Evolutionary conservation across 2,888 invertebrate species (phyloP), one percentile per base, ranked within the genome.

Genomic region (Trichopoda pennipes): DNA sequence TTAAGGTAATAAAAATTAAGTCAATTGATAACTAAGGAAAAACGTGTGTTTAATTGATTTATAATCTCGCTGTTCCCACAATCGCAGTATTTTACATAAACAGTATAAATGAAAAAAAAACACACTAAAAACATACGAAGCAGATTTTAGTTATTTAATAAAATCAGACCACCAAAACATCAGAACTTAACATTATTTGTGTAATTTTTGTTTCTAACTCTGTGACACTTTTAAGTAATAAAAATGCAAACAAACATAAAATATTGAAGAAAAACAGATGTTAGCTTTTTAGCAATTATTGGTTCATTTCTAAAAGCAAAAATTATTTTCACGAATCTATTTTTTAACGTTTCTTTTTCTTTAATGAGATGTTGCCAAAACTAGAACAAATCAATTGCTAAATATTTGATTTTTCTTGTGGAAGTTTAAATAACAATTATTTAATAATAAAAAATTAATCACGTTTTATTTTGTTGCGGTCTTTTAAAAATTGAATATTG

Each of bases 401-500:
- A 19, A 51, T 21, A 12, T 19, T 21, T 14, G 47, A 23, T 72
- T 19, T 55, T 76, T 21, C 14, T 47, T 32, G 16, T 66, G 55
- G 19, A 28, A 19, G 23, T 19, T 77, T 69, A 51, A 61, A 51
- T 42, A 70, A 47, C 74, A 69, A 81, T 78, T 78, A 74, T 78
- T 69, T 49, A 64, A 81, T 78, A 78, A 78, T 74, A 78, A 78
- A n/a, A 61, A 56, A 56, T 64, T 69, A 78, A 77, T 81, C 81
- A 81, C 78, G 81, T 81, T 81, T 72, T 38, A 21, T 42, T 23
- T 28, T 51, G 2, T 32, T 74, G 23, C 10, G 44, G n/a, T 44
- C 42, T 56, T 61, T 16, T 21, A 51, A 58, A 66, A 66, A 35
- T 66, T 60, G n/a, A 60, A 68, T 63, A 63, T 69, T 70, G 38